Base-by-base conservation (phyloP, 2,113 vertebrate genomes). In the Pogonocichla stellata region DNA sequence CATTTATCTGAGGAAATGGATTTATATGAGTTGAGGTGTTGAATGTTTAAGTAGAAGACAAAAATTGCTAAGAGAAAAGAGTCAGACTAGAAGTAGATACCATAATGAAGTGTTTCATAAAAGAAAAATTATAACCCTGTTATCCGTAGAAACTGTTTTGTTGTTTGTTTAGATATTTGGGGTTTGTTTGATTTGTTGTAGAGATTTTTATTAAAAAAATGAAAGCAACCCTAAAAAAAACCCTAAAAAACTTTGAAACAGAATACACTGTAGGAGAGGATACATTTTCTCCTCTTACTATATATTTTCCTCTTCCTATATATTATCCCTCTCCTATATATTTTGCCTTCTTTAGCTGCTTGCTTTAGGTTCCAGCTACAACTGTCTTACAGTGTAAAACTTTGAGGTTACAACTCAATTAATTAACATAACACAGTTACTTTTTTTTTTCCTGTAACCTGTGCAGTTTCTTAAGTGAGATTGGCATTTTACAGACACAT, bases 221-320 rank as follows among this genome's bases (percentile, higher is more conserved):
- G 1, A 40, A 50, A 45, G 29, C 3, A 7, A n/a, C 10, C 4
- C 2, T 6, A 17, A 36, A 16, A 14, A 53, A 9, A 7, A n/a
- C 10, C 4, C 2, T 6, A 17, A 36, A 16, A 14, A 53, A 9
- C 4, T 53, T 85, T 53, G 24, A 54, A 62, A 48, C 13, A 29
- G 31, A 12, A 47, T 53, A 11, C 8, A 23, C 8, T 82, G 31
- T 43, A 62, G 51, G 6, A 79, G 14, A 15, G 12, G 8, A 8
- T 7, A 66, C 3, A 10, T n/a, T 80, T 86, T 58, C 8, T 54
- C 12, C 13, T 83, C 56, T 80, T 93, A 11, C 34, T 58, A 65
- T n/a, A n/a, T n/a, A n/a, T n/a, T n/a, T n/a, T n/a, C n/a, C n/a
- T n/a, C n/a, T n/a, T n/a, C n/a, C n/a, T n/a, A n/a, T n/a, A n/a